Base-by-base conservation (phyloP, 2,888 invertebrate species). In the Parochlus steinenii region DNA sequence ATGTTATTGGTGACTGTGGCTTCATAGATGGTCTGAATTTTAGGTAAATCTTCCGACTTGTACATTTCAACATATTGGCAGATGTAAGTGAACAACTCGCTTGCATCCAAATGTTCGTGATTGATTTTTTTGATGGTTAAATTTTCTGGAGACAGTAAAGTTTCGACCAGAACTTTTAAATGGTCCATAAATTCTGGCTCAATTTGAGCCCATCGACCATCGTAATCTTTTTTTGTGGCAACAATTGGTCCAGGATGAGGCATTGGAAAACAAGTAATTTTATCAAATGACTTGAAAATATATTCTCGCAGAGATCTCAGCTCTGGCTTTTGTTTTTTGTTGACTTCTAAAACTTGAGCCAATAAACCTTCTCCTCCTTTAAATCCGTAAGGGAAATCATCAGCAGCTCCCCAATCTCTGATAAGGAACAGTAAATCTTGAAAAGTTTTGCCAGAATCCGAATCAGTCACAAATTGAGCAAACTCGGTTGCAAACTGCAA, bases 391-490 rank as follows among this genome's bases (percentile, higher is more conserved):
- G 36, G 17, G 27, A 11, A 26, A 20, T 39, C 39, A 22, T 36
- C 35, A 1, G 39, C 32, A 20, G 25, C 33, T 5, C 19, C 30
- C 35, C 32, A 39, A n/a, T 39, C 39, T 25, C 39, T 18, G 12
- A 39, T 16, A 2, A 39, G 19, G 26, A 36, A 39, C 16, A 36
- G 8, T n/a, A 39, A 36, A 22, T 27, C 23, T 36, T 39, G 39
- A 19, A 39, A 39, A 24, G 39, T 35, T 19, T 36, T 39, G 10
- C n/a, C n/a, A n/a, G n/a, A n/a, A n/a, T n/a, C n/a, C n/a, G n/a
- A n/a, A n/a, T n/a, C n/a, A n/a, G n/a, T n/a, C n/a, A n/a, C n/a
- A n/a, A n/a, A n/a, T n/a, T n/a, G n/a, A n/a, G n/a, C n/a, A n/a
- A n/a, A n/a, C n/a, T n/a, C n/a, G n/a, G n/a, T n/a, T n/a, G n/a